phyloP scores from a whole-genome alignment of 2,888 invertebrate species.

The Thumatha senex region DNA sequence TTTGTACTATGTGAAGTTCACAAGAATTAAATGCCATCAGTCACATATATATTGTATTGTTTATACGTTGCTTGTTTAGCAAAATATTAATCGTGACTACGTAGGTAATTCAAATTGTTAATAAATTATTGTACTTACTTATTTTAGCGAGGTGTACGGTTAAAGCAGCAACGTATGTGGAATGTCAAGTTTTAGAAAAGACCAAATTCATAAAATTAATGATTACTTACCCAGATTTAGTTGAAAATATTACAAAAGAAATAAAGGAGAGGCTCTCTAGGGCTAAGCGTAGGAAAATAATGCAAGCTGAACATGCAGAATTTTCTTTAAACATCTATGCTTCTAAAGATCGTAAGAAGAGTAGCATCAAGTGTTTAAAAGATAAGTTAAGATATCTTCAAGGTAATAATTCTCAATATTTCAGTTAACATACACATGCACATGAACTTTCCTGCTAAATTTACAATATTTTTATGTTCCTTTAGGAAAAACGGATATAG shows the following conservation, averaged over 20 bases:
- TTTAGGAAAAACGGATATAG: conserved; percentile 59
- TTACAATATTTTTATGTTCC: conserved; percentile 5
- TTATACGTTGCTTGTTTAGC: too few species aligned
- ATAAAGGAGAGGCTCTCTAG: conserved; percentile 58
- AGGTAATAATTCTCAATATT: conserved; percentile 46
- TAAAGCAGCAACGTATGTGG: conserved; percentile 79
- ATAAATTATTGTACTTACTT: too few species aligned
- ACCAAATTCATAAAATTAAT: conserved; percentile 75
- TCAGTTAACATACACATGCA: too few species aligned
- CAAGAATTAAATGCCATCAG: too few species aligned
- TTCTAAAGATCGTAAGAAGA: conserved; percentile 71
- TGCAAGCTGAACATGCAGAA: conserved; percentile 36
- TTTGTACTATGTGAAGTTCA: background rate
- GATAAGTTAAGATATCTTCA: conserved; percentile 72
- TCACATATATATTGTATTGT: too few species aligned
- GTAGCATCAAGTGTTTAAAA: conserved; percentile 77
- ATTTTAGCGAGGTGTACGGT: conserved; percentile 75
- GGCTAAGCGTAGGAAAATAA: conserved; percentile 49
- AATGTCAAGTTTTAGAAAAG: conserved; percentile 79
- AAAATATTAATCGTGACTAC: too few species aligned
- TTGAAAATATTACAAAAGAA: conserved; percentile 58
- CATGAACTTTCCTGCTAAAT: background rate
- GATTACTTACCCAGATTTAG: conserved; percentile 73
- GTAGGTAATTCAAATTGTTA: too few species aligned
- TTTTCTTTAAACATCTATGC: conserved; percentile 71